These are phyloP conservation scores for Bombus terrestris DNA, from an alignment of 1,140 invertebrate species.

Conservation along the genomic window DNA sequence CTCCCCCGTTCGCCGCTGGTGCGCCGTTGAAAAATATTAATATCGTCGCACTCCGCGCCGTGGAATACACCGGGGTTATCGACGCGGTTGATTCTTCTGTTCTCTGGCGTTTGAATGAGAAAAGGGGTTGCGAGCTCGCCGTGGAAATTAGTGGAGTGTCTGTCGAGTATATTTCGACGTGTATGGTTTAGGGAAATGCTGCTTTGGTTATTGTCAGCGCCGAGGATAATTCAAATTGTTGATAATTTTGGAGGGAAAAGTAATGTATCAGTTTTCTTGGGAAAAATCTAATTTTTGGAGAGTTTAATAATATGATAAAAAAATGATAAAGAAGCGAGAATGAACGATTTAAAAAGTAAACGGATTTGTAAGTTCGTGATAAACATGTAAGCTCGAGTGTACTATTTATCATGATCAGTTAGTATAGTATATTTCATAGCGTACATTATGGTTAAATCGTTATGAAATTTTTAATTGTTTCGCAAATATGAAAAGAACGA, in stretches of 20 bases:
- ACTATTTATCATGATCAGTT: background rate
- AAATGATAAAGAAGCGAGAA: background rate
- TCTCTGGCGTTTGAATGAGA: background rate
- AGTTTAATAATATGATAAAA: background rate
- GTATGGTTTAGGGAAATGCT: background rate
- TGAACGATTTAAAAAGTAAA: background rate
- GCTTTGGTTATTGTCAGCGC: background rate
- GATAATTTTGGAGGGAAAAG: background rate
- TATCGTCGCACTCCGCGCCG: background rate
- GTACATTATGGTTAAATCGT: no score
- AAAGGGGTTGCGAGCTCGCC: background rate
- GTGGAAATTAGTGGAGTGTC: constrained; percentile 2
- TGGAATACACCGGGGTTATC: constrained; percentile 12
- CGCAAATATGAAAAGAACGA: background rate
- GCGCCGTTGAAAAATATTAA: constrained; percentile 33
- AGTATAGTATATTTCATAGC: no score
- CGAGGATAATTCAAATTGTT: background rate
- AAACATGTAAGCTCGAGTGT: background rate
- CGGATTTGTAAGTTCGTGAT: background rate
- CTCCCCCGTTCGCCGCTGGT: background rate
- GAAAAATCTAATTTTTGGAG: background rate
- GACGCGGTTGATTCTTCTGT: constrained; percentile 16
- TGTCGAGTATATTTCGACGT: background rate
- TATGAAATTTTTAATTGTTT: background rate
- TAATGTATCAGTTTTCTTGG: background rate